Base-by-base conservation (phyloP, 37 sponge, comb jelly and placozoan species). In the Mnemiopsis leidyi region DNA sequence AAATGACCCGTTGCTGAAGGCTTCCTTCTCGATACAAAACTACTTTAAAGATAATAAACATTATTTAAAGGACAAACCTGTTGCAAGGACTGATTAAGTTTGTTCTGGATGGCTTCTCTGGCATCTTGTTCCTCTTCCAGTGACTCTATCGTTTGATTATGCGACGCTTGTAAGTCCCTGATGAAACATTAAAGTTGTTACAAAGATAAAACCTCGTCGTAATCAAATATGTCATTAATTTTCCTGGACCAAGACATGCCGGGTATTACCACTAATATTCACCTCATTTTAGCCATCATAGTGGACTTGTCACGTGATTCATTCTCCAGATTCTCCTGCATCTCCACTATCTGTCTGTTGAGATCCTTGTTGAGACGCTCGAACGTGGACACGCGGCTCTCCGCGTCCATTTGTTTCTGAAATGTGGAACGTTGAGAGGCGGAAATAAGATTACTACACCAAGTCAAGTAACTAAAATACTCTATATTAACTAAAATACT, bases 321-420 rank as follows among this genome's bases (percentile, higher is more conserved):
- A 30, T 31, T 68, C 36, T 68, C 68, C 28, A 36, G 18, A 36
- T 25, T 18, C 71, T 38, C 97, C 97, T 96, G 96, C 0, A 95
- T 75, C 69, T 98, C 97, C 36, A 92, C 83, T 1, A 96, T 37
- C 83, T 96, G 95, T 61, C 93, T 95, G 48, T 94, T 92, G 33
- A 95, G 79, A 36, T 79, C 69, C 83, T 95, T 96, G 83, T 79
- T 79, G 36, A 29, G 23, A 5, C 82, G 82, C 82, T 79, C 82
- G 3, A 79, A 35, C 82, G 37, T 79, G 23, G 82, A 79, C 82
- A 79, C 82, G 3, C 37, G 2, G 21, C 36, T 79, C 37, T 79
- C 82, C 23, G 82, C 82, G 23, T 79, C 82, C 82, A 79, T 79
- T 79, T 79, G 82, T 79, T 79, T 79, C 82, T 79, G 82, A 79